A percentile compares a stretch with the other conserved stretches of the same genome.
Evolutionary conservation across 2,888 invertebrate species (phyloP).

Genomic region (Acleris literana): DNA sequence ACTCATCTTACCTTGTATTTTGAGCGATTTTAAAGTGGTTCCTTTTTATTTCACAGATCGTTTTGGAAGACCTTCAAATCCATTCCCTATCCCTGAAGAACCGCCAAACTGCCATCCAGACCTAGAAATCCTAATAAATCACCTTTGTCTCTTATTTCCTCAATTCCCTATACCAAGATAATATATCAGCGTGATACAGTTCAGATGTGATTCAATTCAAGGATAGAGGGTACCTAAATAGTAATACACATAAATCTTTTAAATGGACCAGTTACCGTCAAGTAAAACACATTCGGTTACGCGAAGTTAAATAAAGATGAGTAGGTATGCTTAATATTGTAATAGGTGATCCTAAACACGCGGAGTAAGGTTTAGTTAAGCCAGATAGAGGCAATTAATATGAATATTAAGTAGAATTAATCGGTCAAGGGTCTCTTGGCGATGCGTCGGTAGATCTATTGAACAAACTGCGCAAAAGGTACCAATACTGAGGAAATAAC

Average conservation of each 20-base stretch:
- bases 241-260: background rate
- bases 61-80: background rate
- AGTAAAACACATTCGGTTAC: background rate
- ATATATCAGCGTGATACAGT: too few species aligned
- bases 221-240: background rate
- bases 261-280: background rate
- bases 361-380: background rate
- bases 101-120: background rate
- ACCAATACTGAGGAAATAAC: background rate
- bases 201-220: too few species aligned
- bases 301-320: slow-evolving; percentile 19
- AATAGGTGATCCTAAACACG: slow-evolving; percentile 5
- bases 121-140: slow-evolving; percentile 1
- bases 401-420: slow-evolving; percentile 28
- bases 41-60: slow-evolving; percentile 5
- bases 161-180: background rate
- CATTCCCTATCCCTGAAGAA: slow-evolving; percentile 9
- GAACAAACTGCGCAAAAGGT: background rate
- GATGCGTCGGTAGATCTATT: background rate
- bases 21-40: background rate
- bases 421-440: slow-evolving; percentile 17
- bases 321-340: slow-evolving; percentile 14
- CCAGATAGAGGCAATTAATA: slow-evolving; percentile 26
- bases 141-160: slow-evolving; percentile 2
- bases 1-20: background rate